phyloP scores from a whole-genome alignment of 2,888 invertebrate genomes.

The Patella ulyssiponensis region DNA sequence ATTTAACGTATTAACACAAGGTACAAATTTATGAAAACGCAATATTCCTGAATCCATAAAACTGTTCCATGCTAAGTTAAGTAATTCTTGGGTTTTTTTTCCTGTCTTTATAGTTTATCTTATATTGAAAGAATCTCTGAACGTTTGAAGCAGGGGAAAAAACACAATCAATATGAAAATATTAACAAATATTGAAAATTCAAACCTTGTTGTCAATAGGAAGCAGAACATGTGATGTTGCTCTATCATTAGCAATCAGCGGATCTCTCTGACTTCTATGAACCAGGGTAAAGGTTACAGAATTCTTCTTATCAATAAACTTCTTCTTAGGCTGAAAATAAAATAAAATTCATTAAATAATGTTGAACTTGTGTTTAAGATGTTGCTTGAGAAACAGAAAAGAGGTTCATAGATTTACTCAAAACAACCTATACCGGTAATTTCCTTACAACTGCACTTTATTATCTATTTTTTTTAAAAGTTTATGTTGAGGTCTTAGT shows the following conservation, averaged over 20 bases:
- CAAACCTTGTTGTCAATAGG: conserved; percentile 45
- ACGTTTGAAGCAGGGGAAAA: background rate
- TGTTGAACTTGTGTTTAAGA: background rate
- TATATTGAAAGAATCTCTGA: conserved; percentile 1
- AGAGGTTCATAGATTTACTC: too few relatives aligned
- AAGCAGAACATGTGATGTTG: conserved; percentile 87
- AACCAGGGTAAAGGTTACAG: conserved; percentile 92
- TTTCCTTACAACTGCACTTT: too few relatives aligned
- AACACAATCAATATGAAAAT: background rate
- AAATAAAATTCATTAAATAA: conserved; percentile 1
- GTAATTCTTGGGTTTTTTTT: too few relatives aligned
- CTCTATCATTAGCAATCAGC: conserved; percentile 87
- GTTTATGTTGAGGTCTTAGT: too few relatives aligned
- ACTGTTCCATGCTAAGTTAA: too few relatives aligned
- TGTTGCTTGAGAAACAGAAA: too few relatives aligned
- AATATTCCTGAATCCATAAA: too few relatives aligned
- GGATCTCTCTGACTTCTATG: conserved; percentile 96
- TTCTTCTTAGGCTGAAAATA: conserved; percentile 75
- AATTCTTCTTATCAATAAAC: conserved; percentile 92
- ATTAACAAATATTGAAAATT: background rate
- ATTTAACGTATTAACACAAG: too few relatives aligned
- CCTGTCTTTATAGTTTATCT: background rate
- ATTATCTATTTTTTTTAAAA: too few relatives aligned
- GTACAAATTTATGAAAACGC: too few relatives aligned
- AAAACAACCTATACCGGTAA: too few relatives aligned